These are phyloP conservation scores for Anguilla obscura DNA, from an alignment of 2,797 vertebrate genomes.

Conservation along the genomic window DNA sequence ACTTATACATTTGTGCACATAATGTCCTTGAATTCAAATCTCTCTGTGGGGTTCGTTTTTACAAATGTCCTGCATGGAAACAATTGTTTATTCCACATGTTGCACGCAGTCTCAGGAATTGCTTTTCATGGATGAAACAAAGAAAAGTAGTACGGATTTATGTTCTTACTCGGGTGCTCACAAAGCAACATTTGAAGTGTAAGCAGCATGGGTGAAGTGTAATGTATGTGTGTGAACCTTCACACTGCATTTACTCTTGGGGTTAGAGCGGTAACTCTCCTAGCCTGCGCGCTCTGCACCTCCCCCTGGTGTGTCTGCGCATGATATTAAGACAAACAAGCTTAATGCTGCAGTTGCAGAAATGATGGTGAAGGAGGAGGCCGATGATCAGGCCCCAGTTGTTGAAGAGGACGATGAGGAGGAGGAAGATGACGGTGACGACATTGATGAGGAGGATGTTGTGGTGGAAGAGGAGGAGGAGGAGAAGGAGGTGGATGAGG, in stretches of 20 bases:
- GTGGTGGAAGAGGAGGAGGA: not conserved
- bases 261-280: not conserved
- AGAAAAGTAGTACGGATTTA: not conserved
- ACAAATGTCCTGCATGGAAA: conserved; percentile 6
- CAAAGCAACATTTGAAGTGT: conserved; percentile 10
- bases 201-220: not conserved
- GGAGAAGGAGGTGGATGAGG: conserved; percentile 23
- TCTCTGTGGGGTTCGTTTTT: not conserved
- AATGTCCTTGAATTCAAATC: not conserved
- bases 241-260: not conserved
- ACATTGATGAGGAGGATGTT: not conserved
- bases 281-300: not conserved
- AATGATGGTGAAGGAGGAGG: conserved; percentile 56
- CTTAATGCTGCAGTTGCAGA: conserved; percentile 59
- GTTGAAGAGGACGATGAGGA: not conserved
- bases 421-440: not conserved
- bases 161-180: not conserved
- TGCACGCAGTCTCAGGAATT: not conserved
- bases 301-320: not conserved
- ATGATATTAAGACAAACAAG: conserved; percentile 25
- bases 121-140: not conserved
- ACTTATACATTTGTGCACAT: conserved; percentile 1
- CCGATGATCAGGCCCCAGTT: not conserved
- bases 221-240: not conserved
- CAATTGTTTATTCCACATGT: not conserved